Evolutionary conservation across 1,140 invertebrate species (phyloP).

Genomic region (Pogonomyrmex californicus): DNA sequence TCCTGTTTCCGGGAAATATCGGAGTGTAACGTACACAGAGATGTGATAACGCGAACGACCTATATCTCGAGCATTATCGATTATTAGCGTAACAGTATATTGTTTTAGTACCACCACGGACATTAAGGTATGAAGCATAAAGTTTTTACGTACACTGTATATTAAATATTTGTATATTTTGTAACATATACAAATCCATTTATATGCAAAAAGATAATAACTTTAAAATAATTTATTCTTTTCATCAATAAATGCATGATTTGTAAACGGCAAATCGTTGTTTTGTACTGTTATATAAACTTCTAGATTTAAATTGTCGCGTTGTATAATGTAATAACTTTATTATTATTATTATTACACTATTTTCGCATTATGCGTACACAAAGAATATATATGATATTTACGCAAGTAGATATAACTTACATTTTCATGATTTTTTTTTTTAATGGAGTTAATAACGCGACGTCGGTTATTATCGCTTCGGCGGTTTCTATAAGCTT

Average conservation of each 20-base stretch:
- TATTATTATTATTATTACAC: background rate
- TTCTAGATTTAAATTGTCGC: background rate
- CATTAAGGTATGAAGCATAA: background rate
- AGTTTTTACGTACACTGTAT: background rate
- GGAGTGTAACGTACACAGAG: conserved; percentile 14
- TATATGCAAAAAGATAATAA: background rate
- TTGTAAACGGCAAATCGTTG: background rate
- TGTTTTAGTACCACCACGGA: background rate
- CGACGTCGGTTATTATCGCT: conserved; percentile 7
- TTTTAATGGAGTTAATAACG: conserved; percentile 17
- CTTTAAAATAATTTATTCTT: background rate
- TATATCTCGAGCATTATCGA: conserved; percentile 13
- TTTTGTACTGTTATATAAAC: background rate
- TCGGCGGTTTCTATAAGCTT: background rate
- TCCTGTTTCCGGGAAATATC: conserved; percentile 46
- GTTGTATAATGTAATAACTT: background rate
- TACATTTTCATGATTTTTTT: background rate
- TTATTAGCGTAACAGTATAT: background rate
- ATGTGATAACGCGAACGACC: conserved; percentile 16
- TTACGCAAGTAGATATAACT: background rate
- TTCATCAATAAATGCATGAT: background rate
- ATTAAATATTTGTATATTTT: background rate
- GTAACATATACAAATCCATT: background rate
- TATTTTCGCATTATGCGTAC: background rate
- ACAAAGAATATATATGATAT: background rate